phyloP scores from a whole-genome alignment of 2,888 invertebrate species.

The Cheilosia vernalis region DNA sequence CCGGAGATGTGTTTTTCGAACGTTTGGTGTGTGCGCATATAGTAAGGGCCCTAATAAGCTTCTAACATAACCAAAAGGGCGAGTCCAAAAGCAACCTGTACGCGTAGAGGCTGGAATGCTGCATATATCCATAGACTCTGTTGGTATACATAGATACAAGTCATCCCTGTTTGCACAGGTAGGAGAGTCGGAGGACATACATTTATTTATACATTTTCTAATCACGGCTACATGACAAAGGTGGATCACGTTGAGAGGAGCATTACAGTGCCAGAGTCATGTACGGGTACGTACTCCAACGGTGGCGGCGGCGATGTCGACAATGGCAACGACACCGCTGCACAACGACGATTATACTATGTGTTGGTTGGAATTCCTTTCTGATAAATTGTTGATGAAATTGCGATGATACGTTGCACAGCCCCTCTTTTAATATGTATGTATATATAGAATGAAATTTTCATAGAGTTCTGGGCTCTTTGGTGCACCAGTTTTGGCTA shows the following conservation, averaged over 20 bases:
- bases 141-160: conserved; percentile 10
- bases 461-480: neutral
- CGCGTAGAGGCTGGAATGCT: conserved; percentile 1
- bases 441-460: conserved; percentile 22
- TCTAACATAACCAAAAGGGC: conserved; percentile 44
- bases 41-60: conserved; percentile 55
- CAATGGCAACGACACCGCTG: conserved; percentile 34
- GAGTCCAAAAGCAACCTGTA: conserved; percentile 38
- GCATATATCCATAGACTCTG: neutral
- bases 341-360: conserved; percentile 20
- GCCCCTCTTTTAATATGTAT: conserved; percentile 11
- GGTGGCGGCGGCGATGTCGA: conserved; percentile 37
- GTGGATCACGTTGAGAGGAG: conserved; percentile 66
- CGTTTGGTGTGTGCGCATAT: conserved; percentile 33
- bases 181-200: conserved; percentile 19
- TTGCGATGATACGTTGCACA: conserved; percentile 46
- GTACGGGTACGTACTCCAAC: conserved; percentile 18
- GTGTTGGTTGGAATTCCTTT: conserved; percentile 43
- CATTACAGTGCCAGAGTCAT: conserved; percentile 48
- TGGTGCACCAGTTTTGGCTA: conserved; percentile 15
- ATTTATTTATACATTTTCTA: conserved; percentile 67
- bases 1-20: conserved; percentile 45
- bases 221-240: conserved; percentile 71
- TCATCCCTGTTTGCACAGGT: conserved; percentile 22
- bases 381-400: conserved; percentile 68